Conservation (phyloP, 2,797 vertebrate species). For the Sebastes taczanowskii region DNA sequence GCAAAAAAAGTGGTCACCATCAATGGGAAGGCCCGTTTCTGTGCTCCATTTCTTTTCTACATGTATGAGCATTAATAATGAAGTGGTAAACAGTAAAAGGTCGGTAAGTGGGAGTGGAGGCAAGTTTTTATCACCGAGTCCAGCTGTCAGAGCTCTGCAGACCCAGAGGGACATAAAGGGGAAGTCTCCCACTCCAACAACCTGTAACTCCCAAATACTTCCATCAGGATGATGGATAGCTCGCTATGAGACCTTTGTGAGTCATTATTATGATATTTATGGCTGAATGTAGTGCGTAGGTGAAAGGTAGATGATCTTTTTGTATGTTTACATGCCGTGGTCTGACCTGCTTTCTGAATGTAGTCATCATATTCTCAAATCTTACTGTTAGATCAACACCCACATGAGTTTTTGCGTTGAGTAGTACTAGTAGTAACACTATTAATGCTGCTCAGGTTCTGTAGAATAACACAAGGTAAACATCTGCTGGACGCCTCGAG, state of each 20-base stretch:
- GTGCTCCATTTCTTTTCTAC: neutral
- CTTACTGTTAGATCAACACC: slow-evolving; percentile 7
- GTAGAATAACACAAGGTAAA: slow-evolving; percentile 14
- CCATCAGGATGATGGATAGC: neutral
- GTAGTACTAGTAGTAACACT: neutral
- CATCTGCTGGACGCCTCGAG: slow-evolving; percentile 1
- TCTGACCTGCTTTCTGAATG: neutral
- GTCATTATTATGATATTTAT: neutral
- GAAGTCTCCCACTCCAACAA: neutral
- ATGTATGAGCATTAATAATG: neutral
- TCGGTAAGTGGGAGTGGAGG: neutral
- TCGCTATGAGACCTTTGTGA: neutral
- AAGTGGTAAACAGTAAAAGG: neutral
- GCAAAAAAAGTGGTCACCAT: neutral
- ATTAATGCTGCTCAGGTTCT: neutral
- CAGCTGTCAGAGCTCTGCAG: slow-evolving; percentile 37
- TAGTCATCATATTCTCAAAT: neutral
- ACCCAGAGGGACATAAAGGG: slow-evolving; percentile 2
- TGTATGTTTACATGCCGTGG: neutral
- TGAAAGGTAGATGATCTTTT: neutral
- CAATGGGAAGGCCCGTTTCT: neutral
- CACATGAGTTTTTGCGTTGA: slow-evolving; percentile 15
- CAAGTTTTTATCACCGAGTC: slow-evolving; percentile 31
- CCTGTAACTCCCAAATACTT: neutral
- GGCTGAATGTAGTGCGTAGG: neutral